Evolutionary conservation across 2,113 vertebrate species (phyloP), one percentile per base, ranked within the genome.

Genomic region (Malurus melanocephalus): DNA sequence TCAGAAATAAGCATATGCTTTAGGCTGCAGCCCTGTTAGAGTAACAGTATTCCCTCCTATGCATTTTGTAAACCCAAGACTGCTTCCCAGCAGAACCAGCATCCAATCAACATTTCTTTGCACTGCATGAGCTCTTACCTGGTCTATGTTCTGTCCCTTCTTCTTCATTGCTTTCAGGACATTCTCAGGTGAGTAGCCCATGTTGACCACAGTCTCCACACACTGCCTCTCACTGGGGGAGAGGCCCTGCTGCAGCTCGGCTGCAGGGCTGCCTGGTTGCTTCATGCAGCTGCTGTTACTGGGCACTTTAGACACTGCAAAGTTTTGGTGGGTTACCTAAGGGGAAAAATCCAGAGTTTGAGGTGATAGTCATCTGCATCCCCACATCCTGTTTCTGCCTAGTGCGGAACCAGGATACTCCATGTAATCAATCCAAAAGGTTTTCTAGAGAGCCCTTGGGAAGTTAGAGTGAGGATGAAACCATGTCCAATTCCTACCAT

Each of bases 111-210:
- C 43, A 28, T 57, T 90, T 72, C 13, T 11, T 11, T 11, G n/a
- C 2, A 1, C 1, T 45, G 30, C 28, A 56, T 5, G 3, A 71
- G 33, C 9, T 49, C 93, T 90, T 86, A 99, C 99, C 98, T 99
- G 98, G 90, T 99, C 99, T 94, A 99, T 98, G 66, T 99, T 99
- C 96, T 99, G 98, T 74, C 99, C 99, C 94, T 98, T 99, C 97
- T 98, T 98, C 96, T 98, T 99, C 98, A 99, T 99, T 95, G 99
- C 99, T 96, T 98, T 98, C 71, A 99, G 94, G 79, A 99, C 98
- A 0, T 98, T 98, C 77, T 99, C 98, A 5, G 98, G 99, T 0
- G 98, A 98, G 94, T 99, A 99, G 13, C 99, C 99, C 99, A 99
- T 99, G 94, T 97, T 97, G 88, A 99, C 98, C 6, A 99, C 98